Base-by-base conservation (phyloP, 2,888 invertebrate species). In the Apamea epomidion region DNA sequence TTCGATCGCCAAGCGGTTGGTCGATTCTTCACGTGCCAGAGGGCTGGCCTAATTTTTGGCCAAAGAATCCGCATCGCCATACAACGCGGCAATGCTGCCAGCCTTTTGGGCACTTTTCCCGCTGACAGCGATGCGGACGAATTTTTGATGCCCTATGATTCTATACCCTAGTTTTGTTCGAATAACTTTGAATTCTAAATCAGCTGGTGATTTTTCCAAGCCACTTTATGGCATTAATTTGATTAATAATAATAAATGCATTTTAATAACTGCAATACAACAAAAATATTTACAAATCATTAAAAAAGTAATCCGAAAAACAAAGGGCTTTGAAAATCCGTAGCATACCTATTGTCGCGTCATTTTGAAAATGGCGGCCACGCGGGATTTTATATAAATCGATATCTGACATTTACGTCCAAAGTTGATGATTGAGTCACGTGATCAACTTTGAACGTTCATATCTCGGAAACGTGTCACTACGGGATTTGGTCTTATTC, bases 191-290 rank as follows among this genome's bases (percentile, higher is more conserved):
- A 74, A 45, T 58, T 74, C 29, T 58, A 37, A 62, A 12, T 62
- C 37, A 60, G 18, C n/a, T n/a, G n/a, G 6, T 37, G 37, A 6
- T n/a, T 42, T 58, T 62, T 51, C 8, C 18, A 79, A 81, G 42
- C 72, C 79, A 72, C 18, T 51, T 62, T 51, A 29, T 32, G 42
- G 62, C 51, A 5, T 37, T 32, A 21, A 37, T 48, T 48, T 48
- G 12, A 48, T 51, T 37, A 81, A 16, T 25, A 42, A 68, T 76
- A 67, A 75, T 81, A 83, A 81, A 83, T 83, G 80, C 83, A 76
- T 81, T 68, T 80, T 5, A 37, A 54, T 32, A 81, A 74, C 68
- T 37, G 21, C 1, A 65, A 10, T 8, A 45, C 65, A 42, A 25
- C 25, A 51, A 0, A 10, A 10, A 21, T 79, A 60, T 80, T 78